Evolutionary conservation across 2,888 invertebrate species (phyloP).

Genomic region (Brachyptera risi): DNA sequence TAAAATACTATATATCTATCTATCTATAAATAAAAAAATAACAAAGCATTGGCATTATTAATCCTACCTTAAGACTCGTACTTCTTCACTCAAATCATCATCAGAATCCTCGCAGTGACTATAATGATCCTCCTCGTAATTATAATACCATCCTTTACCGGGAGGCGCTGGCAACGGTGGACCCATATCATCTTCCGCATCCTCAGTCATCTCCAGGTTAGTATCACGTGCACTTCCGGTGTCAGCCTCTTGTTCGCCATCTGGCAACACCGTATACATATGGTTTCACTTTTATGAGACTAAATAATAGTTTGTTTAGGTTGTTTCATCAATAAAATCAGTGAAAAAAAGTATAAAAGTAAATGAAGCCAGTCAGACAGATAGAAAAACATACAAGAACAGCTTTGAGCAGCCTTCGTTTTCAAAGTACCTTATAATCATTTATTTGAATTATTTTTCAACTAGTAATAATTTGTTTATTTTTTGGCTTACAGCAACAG

Average conservation of each 20-base stretch:
- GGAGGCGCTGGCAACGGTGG: constrained; percentile 25
- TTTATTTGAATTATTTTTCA: too few species aligned
- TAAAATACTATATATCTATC: neutral
- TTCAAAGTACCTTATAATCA: too few species aligned
- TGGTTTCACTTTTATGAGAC: too few species aligned
- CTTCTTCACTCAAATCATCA: constrained; percentile 26
- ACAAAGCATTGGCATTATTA: neutral
- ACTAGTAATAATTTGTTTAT: too few species aligned
- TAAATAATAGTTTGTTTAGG: too few species aligned
- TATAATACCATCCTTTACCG: constrained; percentile 37
- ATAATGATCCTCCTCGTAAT: constrained; percentile 38
- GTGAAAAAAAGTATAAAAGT: too few species aligned
- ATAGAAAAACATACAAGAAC: neutral
- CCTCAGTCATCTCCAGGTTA: neutral
- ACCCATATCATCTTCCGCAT: constrained; percentile 7
- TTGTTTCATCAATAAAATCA: too few species aligned
- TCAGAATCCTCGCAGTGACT: constrained; percentile 37
- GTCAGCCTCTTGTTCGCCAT: constrained; percentile 28
- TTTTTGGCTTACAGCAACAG: too few species aligned
- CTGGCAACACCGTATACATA: too few species aligned
- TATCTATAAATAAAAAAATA: neutral
- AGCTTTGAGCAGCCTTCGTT: neutral
- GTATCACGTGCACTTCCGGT: neutral
- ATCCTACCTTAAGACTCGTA: neutral
- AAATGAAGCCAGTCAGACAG: too few species aligned